These are phyloP conservation scores for Cephus spinipes DNA, from an alignment of 2,888 invertebrate species.

Conservation along the genomic window DNA sequence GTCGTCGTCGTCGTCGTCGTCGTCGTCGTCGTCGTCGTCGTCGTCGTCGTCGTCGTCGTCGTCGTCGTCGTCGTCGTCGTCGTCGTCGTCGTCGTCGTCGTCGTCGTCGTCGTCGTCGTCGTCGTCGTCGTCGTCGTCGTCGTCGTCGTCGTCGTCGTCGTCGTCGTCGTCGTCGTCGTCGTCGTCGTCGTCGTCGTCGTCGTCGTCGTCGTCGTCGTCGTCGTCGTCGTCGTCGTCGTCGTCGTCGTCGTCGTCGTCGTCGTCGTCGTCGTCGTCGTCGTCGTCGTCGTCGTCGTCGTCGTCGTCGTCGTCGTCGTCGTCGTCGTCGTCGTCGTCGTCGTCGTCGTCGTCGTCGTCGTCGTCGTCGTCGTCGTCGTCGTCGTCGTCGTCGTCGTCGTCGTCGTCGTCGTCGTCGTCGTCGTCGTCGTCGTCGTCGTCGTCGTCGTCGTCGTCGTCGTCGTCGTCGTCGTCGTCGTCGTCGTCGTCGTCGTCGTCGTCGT, in stretches of 20 bases:
- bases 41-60: too few relatives aligned
- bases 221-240: slow-evolving; percentile 36
- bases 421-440: slow-evolving; percentile 18
- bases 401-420: slow-evolving; percentile 31
- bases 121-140: slow-evolving; percentile 65
- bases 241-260: slow-evolving; percentile 18
- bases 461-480: too few relatives aligned
- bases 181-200: slow-evolving; percentile 65
- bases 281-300: slow-evolving; percentile 37
- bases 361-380: slow-evolving; percentile 40
- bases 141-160: slow-evolving; percentile 67
- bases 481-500: too few relatives aligned
- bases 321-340: slow-evolving; percentile 17
- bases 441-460: slow-evolving; percentile 32
- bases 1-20: too few relatives aligned
- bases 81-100: too few relatives aligned
- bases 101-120: slow-evolving; percentile 2
- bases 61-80: too few relatives aligned
- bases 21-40: too few relatives aligned
- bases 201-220: slow-evolving; percentile 66
- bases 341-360: slow-evolving; percentile 33
- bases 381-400: slow-evolving; percentile 21
- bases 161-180: slow-evolving; percentile 68
- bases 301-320: slow-evolving; percentile 28
- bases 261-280: slow-evolving; percentile 32